Evolutionary conservation across 2,113 vertebrate species (phyloP).

Genomic region (Sarotherodon lohbergeri): DNA sequence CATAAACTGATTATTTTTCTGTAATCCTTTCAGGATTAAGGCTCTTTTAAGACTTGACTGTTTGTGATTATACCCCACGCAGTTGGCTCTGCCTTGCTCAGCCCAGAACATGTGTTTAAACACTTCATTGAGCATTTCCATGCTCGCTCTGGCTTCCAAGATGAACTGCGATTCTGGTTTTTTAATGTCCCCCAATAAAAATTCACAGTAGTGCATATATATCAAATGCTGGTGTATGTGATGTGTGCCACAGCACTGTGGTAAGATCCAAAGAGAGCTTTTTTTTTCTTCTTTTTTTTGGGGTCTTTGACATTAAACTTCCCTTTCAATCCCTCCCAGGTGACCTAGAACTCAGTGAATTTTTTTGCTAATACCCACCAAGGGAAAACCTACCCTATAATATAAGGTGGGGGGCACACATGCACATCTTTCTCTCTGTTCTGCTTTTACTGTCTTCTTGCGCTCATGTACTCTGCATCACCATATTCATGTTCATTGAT

Average conservation of each 20-base stretch:
- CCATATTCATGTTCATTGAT: conserved; percentile 46
- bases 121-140: conserved; percentile 63
- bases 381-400: neutral
- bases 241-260: conserved; percentile 2
- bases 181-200: conserved; percentile 61
- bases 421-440: neutral
- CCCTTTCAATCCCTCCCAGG: neutral
- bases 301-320: neutral
- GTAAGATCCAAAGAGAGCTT: neutral
- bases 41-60: conserved; percentile 50
- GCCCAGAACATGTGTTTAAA: conserved; percentile 67
- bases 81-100: conserved; percentile 42
- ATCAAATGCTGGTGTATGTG: conserved; percentile 27
- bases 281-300: neutral
- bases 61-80: conserved; percentile 71
- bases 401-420: neutral
- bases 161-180: conserved; percentile 46
- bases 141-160: conserved; percentile 34
- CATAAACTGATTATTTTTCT: conserved; percentile 61
- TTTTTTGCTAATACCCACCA: neutral
- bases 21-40: conserved; percentile 59
- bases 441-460: neutral
- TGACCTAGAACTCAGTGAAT: neutral
- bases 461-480: neutral
- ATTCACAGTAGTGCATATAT: conserved; percentile 57